Base-by-base conservation (phyloP, 1,140 invertebrate species). In the Leptopilina clavipes region DNA sequence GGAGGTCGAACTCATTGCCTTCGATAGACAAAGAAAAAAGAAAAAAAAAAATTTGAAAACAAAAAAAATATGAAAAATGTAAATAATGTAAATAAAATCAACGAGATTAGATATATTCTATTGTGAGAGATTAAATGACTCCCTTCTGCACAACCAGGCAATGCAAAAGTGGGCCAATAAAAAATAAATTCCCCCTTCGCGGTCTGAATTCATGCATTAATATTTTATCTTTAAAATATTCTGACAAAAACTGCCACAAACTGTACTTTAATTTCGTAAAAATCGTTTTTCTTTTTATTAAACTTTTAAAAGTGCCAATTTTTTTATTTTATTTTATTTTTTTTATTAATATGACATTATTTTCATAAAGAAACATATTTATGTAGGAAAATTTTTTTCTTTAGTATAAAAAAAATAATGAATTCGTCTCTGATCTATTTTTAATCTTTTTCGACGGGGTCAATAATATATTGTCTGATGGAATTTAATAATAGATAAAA, bases 21-120 rank as follows among this genome's bases (percentile, higher is more conserved):
- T 65, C 25, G 59, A n/a, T 65, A 65, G 22, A 40, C 5, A 40
- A 40, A 40, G 9, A 40, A 40, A 40, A 40, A 40, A 40, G 6
- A 31, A 31, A 31, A 31, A 31, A 31, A 31, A 31, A 31, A 31
- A 31, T 3, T 1, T 40, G 37, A 40, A 40, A 40, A 0, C 2
- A 40, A 40, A 40, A 40, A 9, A 40, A 40, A 40, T 3, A 2
- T 31, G 25, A 31, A 65, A 65, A 65, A 37, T 65, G 59, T 65
- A 65, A 31, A 65, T 65, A 65, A 31, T 65, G 59, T 65, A 65
- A 65, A 65, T 65, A 65, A 25, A 65, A 65, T 31, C 59, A 65
- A 65, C 22, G 59, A 65, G 59, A 65, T 65, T 65, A 65, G 59
- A 65, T 65, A 65, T 65, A 65, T 65, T 65, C 59, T 65, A 65